Conservation (phyloP, 2,888 invertebrate genomes). For the Mantis religiosa region DNA sequence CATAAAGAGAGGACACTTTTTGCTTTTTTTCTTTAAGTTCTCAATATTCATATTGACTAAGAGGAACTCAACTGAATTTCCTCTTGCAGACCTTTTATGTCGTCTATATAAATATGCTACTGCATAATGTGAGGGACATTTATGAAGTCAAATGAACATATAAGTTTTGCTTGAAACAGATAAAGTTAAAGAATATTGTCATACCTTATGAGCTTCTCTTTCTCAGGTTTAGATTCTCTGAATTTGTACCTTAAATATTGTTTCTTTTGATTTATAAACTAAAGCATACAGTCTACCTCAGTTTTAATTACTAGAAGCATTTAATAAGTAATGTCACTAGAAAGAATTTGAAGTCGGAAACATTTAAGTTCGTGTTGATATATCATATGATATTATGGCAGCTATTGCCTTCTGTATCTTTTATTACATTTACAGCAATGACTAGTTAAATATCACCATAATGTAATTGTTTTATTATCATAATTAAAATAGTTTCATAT, state of each 20-base stretch:
- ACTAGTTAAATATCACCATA: background rate
- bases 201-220: background rate
- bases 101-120: no score
- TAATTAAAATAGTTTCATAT: background rate
- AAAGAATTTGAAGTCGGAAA: background rate
- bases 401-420: background rate
- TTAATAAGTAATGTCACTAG: background rate
- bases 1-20: no score
- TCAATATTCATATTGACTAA: no score
- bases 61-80: no score
- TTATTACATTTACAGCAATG: background rate
- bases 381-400: background rate
- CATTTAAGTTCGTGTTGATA: background rate
- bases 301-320: background rate
- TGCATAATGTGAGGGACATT: background rate
- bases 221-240: background rate
- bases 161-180: background rate
- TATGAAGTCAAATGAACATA: background rate
- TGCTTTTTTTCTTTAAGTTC: no score
- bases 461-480: background rate
- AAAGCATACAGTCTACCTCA: background rate
- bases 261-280: background rate
- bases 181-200: background rate
- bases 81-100: no score
- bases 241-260: background rate